phyloP scores from a whole-genome alignment of 2,113 vertebrate species.

The Archocentrus centrarchus region DNA sequence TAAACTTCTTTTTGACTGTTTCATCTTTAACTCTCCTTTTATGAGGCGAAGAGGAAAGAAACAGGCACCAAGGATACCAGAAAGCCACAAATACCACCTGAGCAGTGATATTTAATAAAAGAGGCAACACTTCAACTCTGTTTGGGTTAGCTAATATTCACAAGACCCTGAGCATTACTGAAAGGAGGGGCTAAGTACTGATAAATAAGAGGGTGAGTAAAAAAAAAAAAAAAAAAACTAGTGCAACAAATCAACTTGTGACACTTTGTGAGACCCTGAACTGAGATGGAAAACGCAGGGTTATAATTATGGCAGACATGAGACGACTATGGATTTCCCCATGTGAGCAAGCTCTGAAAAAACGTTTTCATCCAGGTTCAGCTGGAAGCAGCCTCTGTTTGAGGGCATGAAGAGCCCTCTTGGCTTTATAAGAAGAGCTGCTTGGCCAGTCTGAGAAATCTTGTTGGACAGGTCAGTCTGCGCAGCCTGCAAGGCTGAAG shows the following conservation, averaged over 20 bases:
- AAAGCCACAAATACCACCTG: background rate
- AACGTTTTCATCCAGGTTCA: constrained; percentile 37
- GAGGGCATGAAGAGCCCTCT: background rate
- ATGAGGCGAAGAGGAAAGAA: background rate
- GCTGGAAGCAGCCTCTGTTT: constrained; percentile 4
- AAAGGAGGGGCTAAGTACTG: constrained; percentile 34
- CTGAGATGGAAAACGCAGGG: background rate
- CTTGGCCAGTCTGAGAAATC: background rate
- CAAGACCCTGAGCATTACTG: background rate
- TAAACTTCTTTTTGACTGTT: no score
- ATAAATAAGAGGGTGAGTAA: background rate
- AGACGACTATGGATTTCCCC: background rate
- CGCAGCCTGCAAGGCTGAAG: background rate
- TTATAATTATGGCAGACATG: no score
- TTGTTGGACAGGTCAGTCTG: background rate
- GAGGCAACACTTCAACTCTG: background rate
- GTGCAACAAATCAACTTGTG: background rate
- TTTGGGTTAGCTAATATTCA: background rate
- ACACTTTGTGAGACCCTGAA: background rate
- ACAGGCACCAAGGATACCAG: background rate
- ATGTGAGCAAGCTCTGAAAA: constrained; percentile 50
- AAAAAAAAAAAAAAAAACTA: background rate
- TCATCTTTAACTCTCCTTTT: background rate
- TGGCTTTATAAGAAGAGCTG: constrained; percentile 15
- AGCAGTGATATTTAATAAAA: background rate